Conservation (phyloP, 2,888 invertebrate genomes). For the Luperina nickerlii region DNA sequence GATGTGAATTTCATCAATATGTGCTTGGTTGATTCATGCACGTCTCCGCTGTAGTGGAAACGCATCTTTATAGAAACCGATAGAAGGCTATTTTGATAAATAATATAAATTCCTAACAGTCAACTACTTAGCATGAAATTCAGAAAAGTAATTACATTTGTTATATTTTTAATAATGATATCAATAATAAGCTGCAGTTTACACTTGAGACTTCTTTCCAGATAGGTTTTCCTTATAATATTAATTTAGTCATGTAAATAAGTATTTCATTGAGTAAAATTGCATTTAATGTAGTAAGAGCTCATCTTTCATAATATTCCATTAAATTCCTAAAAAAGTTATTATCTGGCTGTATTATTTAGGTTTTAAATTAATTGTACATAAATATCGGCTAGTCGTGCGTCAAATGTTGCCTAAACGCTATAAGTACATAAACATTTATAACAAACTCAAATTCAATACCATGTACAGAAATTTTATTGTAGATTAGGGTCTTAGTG, state of each 20-base stretch:
- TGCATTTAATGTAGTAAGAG: constrained; percentile 88
- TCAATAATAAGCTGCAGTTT: constrained; percentile 45
- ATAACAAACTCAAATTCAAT: constrained; percentile 73
- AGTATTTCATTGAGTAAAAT: constrained; percentile 82
- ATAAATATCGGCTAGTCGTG: constrained; percentile 85
- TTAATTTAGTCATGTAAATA: constrained; percentile 82
- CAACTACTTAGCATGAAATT: not conserved
- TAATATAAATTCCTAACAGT: not conserved
- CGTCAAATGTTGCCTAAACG: constrained; percentile 75
- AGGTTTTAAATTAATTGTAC: constrained; percentile 72
- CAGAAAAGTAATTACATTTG: not conserved
- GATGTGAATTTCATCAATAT: constrained; percentile 8
- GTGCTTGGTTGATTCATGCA: not conserved
- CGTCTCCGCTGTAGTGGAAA: not conserved
- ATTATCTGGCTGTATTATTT: constrained; percentile 74
- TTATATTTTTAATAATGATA: constrained; percentile 15
- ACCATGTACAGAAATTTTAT: constrained; percentile 85
- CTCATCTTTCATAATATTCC: constrained; percentile 77
- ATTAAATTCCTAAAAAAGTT: constrained; percentile 71
- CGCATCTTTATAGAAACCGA: not conserved
- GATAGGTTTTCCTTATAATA: constrained; percentile 60
- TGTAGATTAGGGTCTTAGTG: constrained; percentile 88
- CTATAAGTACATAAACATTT: constrained; percentile 70
- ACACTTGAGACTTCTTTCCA: constrained; percentile 48
- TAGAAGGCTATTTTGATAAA: constrained; percentile 10